Evolutionary conservation across 2,888 invertebrate species (phyloP).

Genomic region (Drosophila demipolita): DNA sequence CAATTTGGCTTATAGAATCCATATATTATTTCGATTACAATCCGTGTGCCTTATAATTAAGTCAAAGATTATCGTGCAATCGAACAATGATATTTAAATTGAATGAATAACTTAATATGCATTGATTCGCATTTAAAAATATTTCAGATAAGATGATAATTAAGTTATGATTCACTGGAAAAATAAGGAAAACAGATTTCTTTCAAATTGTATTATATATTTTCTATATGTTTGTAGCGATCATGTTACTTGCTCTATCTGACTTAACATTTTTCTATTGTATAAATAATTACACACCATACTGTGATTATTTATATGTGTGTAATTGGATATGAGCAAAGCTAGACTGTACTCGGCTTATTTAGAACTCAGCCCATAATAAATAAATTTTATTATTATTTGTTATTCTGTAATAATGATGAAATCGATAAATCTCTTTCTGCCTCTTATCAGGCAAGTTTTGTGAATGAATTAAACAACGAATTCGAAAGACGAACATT

Average conservation of each 20-base stretch:
- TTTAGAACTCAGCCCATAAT: constrained; percentile 11
- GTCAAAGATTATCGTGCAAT: neutral
- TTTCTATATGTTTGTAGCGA: constrained; percentile 13
- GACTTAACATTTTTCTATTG: constrained; percentile 42
- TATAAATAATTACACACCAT: constrained; percentile 41
- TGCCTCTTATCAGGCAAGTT: neutral
- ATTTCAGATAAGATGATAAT: neutral
- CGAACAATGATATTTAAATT: constrained; percentile 1
- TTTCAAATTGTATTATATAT: neutral
- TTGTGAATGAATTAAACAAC: neutral
- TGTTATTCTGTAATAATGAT: constrained; percentile 22
- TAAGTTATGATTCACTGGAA: neutral
- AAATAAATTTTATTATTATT: neutral
- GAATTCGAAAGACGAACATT: neutral
- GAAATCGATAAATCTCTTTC: constrained; percentile 36
- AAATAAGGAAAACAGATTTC: neutral
- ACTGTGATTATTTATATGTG: constrained; percentile 24
- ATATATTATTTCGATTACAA: constrained; percentile 21
- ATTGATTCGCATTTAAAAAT: neutral
- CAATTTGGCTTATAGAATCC: neutral
- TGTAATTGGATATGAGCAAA: constrained; percentile 2
- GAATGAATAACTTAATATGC: neutral
- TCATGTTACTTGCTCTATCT: constrained; percentile 17
- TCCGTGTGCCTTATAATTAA: constrained; percentile 11
- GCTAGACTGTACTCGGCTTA: constrained; percentile 5